Evolutionary conservation across 2,113 vertebrate genomes (phyloP).

Genomic region (Dasypus novemcinctus): DNA sequence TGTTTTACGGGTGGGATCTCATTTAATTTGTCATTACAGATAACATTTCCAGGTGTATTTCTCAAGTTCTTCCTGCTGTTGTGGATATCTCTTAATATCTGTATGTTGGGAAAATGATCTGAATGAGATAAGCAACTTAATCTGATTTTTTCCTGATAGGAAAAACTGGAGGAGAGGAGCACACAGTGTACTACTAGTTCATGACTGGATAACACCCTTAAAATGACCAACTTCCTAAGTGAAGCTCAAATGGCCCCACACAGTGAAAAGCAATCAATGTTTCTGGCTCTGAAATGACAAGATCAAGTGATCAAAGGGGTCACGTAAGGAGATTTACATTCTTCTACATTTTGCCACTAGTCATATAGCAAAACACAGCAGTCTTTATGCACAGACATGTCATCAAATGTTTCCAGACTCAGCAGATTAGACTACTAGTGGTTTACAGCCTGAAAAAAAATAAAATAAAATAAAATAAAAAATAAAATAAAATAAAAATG

Average conservation of each 20-base stretch:
- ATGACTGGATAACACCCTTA: not conserved
- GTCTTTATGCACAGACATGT: constrained; percentile 26
- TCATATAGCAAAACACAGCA: not conserved
- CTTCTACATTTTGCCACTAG: not conserved
- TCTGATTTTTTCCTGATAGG: not conserved
- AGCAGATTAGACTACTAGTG: not conserved
- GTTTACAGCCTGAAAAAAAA: not conserved
- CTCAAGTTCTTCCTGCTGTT: constrained; percentile 54
- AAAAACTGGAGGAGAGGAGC: not conserved
- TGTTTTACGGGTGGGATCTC: constrained; percentile 62
- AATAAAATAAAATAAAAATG: constrained; percentile 28
- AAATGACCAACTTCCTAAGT: not conserved
- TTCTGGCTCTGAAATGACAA: constrained; percentile 44
- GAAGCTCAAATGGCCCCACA: not conserved
- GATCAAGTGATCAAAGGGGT: not conserved
- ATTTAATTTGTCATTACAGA: constrained; percentile 68
- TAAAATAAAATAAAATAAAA: not conserved
- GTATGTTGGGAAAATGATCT: not conserved
- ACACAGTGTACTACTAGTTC: not conserved
- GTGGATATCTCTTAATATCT: constrained; percentile 41
- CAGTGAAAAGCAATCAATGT: not conserved
- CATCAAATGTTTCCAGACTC: not conserved
- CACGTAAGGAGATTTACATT: not conserved
- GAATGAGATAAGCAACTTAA: constrained; percentile 44
- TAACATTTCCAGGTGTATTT: constrained; percentile 65